Conservation (phyloP, 2,888 invertebrate genomes). For the Lottia gigantea region DNA sequence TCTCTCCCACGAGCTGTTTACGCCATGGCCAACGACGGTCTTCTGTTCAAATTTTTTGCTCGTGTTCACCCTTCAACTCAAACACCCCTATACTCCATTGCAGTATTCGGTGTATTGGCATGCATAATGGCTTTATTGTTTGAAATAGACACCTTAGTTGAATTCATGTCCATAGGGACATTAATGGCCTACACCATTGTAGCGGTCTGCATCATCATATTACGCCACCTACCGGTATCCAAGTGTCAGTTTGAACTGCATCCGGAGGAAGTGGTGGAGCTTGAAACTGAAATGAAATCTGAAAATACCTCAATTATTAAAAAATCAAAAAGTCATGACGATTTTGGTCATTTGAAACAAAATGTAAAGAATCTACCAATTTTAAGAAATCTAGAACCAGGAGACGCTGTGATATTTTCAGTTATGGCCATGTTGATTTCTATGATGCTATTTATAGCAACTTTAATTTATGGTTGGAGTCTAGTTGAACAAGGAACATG, state of each 20-base stretch:
- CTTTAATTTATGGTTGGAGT: conserved; percentile 74
- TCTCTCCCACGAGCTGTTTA: conserved; percentile 88
- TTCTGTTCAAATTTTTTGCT: conserved; percentile 79
- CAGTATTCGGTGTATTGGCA: conserved; percentile 58
- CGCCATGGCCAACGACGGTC: conserved; percentile 90
- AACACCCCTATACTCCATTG: conserved; percentile 64
- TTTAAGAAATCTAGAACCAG: conserved; percentile 81
- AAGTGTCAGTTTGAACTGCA: conserved; percentile 64
- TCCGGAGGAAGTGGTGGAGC: conserved; percentile 47
- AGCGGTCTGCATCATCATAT: conserved; percentile 87
- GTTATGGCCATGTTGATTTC: conserved; percentile 74
- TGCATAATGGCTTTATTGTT: conserved; percentile 82
- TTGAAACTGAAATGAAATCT: conserved; percentile 33
- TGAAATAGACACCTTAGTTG: conserved; percentile 88
- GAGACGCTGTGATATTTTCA: conserved; percentile 79
- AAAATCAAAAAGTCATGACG: conserved; percentile 67
- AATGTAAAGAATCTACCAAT: conserved; percentile 80
- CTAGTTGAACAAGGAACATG: conserved; percentile 72
- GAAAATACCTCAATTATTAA: conserved; percentile 52
- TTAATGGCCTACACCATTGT: conserved; percentile 94
- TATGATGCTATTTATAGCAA: conserved; percentile 47
- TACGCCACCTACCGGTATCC: conserved; percentile 76
- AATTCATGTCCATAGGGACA: conserved; percentile 95
- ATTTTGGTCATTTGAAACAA: conserved; percentile 79
- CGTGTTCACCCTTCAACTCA: conserved; percentile 83